phyloP scores from a whole-genome alignment of 1,140 invertebrate genomes.

The Drosophila sp. region DNA sequence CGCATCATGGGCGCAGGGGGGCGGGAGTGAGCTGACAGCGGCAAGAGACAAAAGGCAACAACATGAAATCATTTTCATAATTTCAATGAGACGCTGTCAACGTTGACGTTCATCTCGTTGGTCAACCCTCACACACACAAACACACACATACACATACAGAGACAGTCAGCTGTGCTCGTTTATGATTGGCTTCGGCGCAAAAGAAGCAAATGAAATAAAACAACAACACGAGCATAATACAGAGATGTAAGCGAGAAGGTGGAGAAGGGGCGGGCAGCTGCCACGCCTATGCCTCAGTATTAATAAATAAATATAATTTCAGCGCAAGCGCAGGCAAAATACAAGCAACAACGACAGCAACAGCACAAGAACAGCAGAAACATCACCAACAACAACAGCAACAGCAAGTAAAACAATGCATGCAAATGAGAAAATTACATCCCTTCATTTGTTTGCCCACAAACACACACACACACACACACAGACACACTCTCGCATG shows the following conservation, averaged over 20 bases:
- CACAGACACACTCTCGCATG: neutral
- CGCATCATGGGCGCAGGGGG: conserved; percentile 26
- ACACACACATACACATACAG: conserved; percentile 23
- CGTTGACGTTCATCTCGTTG: conserved; percentile 53
- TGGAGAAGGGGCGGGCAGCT: conserved; percentile 23
- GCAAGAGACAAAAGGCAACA: conserved; percentile 47
- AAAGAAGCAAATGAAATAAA: conserved; percentile 79
- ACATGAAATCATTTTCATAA: conserved; percentile 73
- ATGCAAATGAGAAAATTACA: conserved; percentile 85
- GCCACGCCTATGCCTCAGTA: conserved; percentile 80
- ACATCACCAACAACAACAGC: conserved; percentile 23
- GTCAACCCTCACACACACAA: conserved; percentile 55
- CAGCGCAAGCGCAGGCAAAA: conserved; percentile 79
- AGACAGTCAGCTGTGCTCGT: conserved; percentile 60
- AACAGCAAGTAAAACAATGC: conserved; percentile 70
- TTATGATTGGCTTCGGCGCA: conserved; percentile 83
- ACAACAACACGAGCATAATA: conserved; percentile 50
- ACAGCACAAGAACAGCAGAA: conserved; percentile 11
- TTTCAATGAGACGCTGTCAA: conserved; percentile 74
- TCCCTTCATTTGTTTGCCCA: conserved; percentile 84
- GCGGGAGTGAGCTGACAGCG: conserved; percentile 8
- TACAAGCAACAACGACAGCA: conserved; percentile 42
- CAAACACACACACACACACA: conserved; percentile 34
- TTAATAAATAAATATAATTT: conserved; percentile 83
- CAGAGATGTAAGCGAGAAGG: conserved; percentile 9